These are phyloP conservation scores for Camponotus fellah DNA, from an alignment of 2,888 invertebrate genomes.

Conservation along the genomic window DNA sequence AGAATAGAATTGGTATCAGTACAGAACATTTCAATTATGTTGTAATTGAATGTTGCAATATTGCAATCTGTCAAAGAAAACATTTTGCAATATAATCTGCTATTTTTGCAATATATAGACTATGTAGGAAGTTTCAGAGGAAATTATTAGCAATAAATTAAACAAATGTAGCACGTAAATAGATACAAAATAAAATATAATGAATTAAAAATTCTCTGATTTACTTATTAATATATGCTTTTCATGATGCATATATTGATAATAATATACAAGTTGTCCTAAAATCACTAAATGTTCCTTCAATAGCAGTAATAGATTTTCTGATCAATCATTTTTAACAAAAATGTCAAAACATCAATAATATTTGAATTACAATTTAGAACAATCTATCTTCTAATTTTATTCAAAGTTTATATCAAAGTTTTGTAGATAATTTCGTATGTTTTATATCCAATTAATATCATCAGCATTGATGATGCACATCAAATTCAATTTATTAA, in stretches of 20 bases:
- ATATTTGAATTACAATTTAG: not conserved
- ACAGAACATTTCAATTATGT: too few species aligned
- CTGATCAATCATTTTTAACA: not conserved
- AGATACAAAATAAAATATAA: conserved; percentile 35
- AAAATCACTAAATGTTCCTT: not conserved
- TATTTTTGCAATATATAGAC: not conserved
- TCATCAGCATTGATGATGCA: not conserved
- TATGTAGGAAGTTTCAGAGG: not conserved
- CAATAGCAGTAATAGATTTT: not conserved
- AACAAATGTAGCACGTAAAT: conserved; percentile 41
- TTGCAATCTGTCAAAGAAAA: not conserved
- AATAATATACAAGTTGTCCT: not conserved
- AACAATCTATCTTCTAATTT: not conserved
- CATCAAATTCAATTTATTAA: not conserved
- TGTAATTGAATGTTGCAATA: too few species aligned
- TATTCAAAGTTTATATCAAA: not conserved
- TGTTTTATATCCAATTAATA: not conserved
- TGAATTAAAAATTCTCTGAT: not conserved
- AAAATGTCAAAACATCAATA: not conserved
- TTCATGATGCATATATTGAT: not conserved
- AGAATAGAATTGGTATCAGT: too few species aligned
- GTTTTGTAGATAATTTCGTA: not conserved
- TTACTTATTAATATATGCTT: not conserved
- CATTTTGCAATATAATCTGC: not conserved
- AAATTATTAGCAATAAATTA: conserved; percentile 31